These are phyloP conservation scores for Aurelia coerulea DNA, from an alignment of 30 jellyfish, hydroid and myxozoan genomes.

Conservation along the genomic window DNA sequence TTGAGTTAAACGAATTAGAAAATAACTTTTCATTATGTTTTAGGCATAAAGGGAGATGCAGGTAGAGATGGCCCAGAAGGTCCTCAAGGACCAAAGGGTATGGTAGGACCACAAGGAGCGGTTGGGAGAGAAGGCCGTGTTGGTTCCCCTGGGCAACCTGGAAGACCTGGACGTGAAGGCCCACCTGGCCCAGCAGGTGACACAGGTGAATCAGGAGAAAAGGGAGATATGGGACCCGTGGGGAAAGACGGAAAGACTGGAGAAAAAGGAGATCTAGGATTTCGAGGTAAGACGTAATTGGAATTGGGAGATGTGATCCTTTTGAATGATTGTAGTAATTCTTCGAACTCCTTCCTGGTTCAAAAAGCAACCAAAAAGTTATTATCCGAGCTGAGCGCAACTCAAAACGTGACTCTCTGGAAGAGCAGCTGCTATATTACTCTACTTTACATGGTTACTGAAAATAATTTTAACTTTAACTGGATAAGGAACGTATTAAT, in stretches of 20 bases:
- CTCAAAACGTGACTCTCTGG: too few relatives aligned
- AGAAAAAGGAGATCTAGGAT: slow-evolving; percentile 75
- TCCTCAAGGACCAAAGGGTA: slow-evolving; percentile 47
- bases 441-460: too few relatives aligned
- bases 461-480: too few relatives aligned
- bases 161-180: slow-evolving; percentile 14
- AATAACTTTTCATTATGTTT: too few relatives aligned
- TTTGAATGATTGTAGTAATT: background rate
- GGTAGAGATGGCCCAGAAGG: slow-evolving; percentile 28
- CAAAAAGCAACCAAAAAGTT: too few relatives aligned
- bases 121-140: slow-evolving; percentile 68
- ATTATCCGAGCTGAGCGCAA: too few relatives aligned
- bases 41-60: slow-evolving; percentile 29
- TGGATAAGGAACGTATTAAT: too few relatives aligned
- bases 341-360: background rate
- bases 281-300: slow-evolving; percentile 47
- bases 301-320: background rate
- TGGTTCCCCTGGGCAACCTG: slow-evolving; percentile 45
- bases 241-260: slow-evolving; percentile 77
- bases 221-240: slow-evolving; percentile 59
- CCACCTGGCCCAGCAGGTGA: slow-evolving; percentile 36
- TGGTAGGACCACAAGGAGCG: slow-evolving; percentile 54
- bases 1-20: too few relatives aligned
- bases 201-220: slow-evolving; percentile 27
- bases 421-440: too few relatives aligned